Percentiles rank a stretch among this genome's conserved stretches.
These are phyloP conservation scores for Vanessa tameamea DNA, from an alignment of 1,140 invertebrate genomes.

Conservation along the genomic window DNA sequence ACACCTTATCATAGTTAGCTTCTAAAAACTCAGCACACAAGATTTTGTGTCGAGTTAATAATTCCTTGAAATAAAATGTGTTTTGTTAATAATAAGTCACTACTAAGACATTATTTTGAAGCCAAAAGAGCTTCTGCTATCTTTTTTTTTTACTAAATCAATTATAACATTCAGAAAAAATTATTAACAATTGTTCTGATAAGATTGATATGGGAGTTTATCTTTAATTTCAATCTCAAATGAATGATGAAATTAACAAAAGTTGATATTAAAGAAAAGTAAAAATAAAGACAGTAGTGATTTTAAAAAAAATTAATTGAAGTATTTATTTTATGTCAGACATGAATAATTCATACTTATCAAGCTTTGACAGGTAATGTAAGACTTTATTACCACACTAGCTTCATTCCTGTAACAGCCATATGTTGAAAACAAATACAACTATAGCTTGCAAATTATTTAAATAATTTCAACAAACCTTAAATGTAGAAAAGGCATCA, in stretches of 20 bases:
- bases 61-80: conserved; percentile 87
- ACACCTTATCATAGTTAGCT: conserved; percentile 99
- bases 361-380: neutral
- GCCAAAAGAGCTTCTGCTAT: no score
- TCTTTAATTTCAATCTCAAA: conserved; percentile 7
- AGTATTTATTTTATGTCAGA: neutral
- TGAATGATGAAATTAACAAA: neutral
- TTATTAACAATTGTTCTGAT: neutral
- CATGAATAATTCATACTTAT: neutral
- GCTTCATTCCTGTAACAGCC: no score
- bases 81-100: neutral
- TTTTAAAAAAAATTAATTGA: no score
- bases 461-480: conserved; percentile 83
- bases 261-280: neutral
- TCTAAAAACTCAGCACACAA: conserved; percentile 99
- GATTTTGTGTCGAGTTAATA: conserved; percentile 99
- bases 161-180: no score
- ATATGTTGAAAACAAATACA: no score
- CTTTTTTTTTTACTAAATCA: no score
- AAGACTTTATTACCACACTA: neutral
- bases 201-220: neutral
- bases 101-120: no score
- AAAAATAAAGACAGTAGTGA: neutral
- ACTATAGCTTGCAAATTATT: neutral
- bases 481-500: conserved; percentile 99